Evolutionary conservation across 2,113 vertebrate species (phyloP), one percentile per base, ranked within the genome.

Genomic region (Sinocyclocheilus anshuiensis): DNA sequence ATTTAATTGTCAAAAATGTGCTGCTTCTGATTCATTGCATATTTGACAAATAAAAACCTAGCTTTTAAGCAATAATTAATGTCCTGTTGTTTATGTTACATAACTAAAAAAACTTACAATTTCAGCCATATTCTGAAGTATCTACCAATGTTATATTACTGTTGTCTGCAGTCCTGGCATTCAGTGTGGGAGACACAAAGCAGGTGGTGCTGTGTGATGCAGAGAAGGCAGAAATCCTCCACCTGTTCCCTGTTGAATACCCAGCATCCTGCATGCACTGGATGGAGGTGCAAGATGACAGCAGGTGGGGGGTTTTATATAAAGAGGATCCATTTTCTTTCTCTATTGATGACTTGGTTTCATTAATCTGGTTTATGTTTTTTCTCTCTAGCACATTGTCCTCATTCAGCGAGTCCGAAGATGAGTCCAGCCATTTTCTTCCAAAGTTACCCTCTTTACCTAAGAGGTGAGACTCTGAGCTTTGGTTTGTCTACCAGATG

Each of bases 201-300:
- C 94, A 95, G 90, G 96, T 99, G 69, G 95, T 99, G 57, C 92
- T 99, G 63, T 99, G 98, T 91, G 97, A 98, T 67, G 97, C 97
- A 2, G 98, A 99, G 92, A 99, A 99, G 79, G 97, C 98, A 20
- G 98, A 99, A 90, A 97, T 98, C 88, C 94, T 99, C 78, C 97
- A 99, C 67, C 95, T 96, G 67, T 99, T 98, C 85, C 94, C 95
- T 0, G 94, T 98, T 90, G 95, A 96, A 72, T 94, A 89, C 0
- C 91, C 95, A 0, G 93, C 98, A 24, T 97, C 97, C 7, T 99
- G 97, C 88, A 99, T 99, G 98, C 96, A 98, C 53, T 99, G 98
- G 98, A 98, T 98, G 97, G 98, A 99, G 91, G 98, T 99, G 87
- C 96, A 95, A 18, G 97, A 96, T 86, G 97, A 98, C 87, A 98